Base-by-base conservation (phyloP, 2,888 invertebrate species). In the Monochamus alternatus region DNA sequence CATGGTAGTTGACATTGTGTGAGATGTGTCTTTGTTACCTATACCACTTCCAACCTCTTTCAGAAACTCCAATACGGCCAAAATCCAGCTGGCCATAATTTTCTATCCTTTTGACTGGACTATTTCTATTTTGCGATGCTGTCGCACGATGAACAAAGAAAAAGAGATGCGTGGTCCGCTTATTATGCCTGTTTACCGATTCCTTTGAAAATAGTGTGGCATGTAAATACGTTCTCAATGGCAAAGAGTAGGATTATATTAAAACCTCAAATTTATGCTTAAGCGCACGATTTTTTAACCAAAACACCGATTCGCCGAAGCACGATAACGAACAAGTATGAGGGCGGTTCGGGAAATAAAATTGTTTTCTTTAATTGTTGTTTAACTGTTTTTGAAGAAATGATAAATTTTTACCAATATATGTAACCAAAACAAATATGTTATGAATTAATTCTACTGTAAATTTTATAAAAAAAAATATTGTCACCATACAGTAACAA, bases 141-240 rank as follows among this genome's bases (percentile, higher is more conserved):
- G 55, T n/a, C 55, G 55, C 14, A 55, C 4, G 55, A 55, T n/a
- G 55, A 32, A 31, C 44, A 30, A 30, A 10, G 58, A 60, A 69
- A 47, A 58, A 30, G 47, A 2, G 43, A 1, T 59, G 60, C 69
- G 69, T 69, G 69, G 69, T 47, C 60, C 44, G 69, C 44, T 69
- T 69, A 47, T 69, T 69, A 69, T 69, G 60, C 38, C 31, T 32
- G 69, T 44, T 69, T 69, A 47, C 60, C 66, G 30, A 60, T 69
- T 38, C 12, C 55, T 12, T 68, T 68, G 30, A 69, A 69, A 69
- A 51, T 69, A 60, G 5, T 44, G 31, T n/a, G 32, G 44, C 47
- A 47, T 47, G 69, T 69, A 69, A 69, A 69, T 59, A 69, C 14
- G 47, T 47, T 14, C 47, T 69, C 69, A 69, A 69, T 69, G 69